phyloP scores from a whole-genome alignment of 2,113 vertebrate genomes.

The Calyptomena viridis region DNA sequence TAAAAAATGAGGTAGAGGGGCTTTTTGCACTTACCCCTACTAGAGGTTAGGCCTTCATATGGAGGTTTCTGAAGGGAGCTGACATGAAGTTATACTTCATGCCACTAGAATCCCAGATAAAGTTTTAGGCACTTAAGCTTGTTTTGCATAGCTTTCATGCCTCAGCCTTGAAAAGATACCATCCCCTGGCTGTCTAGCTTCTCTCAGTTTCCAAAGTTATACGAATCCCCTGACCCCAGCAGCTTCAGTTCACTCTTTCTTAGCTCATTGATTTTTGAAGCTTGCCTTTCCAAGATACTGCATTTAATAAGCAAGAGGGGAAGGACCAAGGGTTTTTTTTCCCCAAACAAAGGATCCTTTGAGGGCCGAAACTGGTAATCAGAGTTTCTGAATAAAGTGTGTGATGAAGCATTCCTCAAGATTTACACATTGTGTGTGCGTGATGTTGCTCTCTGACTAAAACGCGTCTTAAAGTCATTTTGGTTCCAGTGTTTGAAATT shows the following conservation, averaged over 20 bases:
- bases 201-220: not conserved
- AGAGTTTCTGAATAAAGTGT: not conserved
- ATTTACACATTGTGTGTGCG: not conserved
- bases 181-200: not conserved
- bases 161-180: not conserved
- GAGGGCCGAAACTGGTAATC: not conserved
- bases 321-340: fast-evolving
- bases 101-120: not conserved
- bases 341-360: not conserved
- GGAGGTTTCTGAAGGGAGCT: not conserved
- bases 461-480: not conserved
- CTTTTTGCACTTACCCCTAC: not conserved
- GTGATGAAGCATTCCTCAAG: not conserved
- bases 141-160: not conserved
- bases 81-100: not conserved
- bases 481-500: not conserved
- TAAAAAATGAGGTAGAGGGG: not conserved
- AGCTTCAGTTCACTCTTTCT: not conserved
- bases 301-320: not conserved
- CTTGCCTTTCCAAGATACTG: not conserved
- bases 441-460: not conserved
- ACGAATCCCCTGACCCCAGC: not conserved
- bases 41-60: not conserved
- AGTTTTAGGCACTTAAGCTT: not conserved
- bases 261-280: not conserved